Evolutionary conservation across 2,888 invertebrate species (phyloP).

Genomic region (Eupeodes luniger): DNA sequence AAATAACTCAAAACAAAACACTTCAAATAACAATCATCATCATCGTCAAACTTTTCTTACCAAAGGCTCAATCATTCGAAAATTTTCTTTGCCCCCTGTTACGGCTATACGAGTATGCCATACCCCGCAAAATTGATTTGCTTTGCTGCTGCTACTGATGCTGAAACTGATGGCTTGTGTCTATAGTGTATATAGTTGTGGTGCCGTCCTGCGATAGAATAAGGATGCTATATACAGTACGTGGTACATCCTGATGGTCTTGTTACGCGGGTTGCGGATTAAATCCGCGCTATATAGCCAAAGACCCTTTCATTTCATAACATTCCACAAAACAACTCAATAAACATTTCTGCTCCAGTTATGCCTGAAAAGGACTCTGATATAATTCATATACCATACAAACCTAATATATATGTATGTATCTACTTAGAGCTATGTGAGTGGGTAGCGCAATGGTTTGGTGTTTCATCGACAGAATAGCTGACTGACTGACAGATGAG

Average conservation of each 20-base stretch:
- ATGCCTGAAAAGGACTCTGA: slow-evolving; percentile 55
- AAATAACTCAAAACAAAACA: slow-evolving; percentile 60
- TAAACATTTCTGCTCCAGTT: slow-evolving; percentile 71
- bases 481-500: slow-evolving; percentile 65
- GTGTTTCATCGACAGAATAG: slow-evolving; percentile 9
- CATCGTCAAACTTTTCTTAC: slow-evolving; percentile 52
- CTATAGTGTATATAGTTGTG: not conserved
- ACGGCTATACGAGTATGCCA: not conserved
- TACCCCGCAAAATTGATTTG: slow-evolving; percentile 71
- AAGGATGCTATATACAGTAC: not conserved
- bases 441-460: not conserved
- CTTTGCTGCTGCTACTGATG: slow-evolving; percentile 28
- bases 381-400: slow-evolving; percentile 36
- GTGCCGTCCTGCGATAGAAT: too few relatives aligned
- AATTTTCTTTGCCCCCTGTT: slow-evolving; percentile 27
- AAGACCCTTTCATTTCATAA: slow-evolving; percentile 9
- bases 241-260: not conserved
- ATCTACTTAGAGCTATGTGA: not conserved
- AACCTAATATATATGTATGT: not conserved
- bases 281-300: not conserved
- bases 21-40: slow-evolving; percentile 74
- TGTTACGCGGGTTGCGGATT: slow-evolving; percentile 17
- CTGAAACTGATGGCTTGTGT: slow-evolving; percentile 34
- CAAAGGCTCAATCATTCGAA: slow-evolving; percentile 67
- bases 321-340: slow-evolving; percentile 66